Conservation (phyloP, 2,113 vertebrate genomes). For the Oceanodroma tethys region DNA sequence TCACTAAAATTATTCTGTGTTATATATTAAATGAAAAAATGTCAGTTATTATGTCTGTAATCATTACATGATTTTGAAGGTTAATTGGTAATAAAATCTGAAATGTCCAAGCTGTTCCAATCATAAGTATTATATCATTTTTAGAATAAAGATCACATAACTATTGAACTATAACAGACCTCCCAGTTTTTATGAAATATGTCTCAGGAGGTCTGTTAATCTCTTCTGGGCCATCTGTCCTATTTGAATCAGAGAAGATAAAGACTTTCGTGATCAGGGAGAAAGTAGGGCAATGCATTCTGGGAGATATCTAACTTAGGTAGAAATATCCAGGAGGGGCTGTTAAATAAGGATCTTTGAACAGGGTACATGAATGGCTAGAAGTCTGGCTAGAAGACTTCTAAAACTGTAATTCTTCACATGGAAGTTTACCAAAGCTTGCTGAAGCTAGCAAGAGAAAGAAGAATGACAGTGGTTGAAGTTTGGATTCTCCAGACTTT, state of each 20-base stretch:
- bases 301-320: background rate
- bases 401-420: background rate
- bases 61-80: slow-evolving; percentile 57
- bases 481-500: background rate
- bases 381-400: background rate
- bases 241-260: slow-evolving; percentile 10
- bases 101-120: slow-evolving; percentile 59
- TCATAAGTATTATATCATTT: slow-evolving; percentile 44
- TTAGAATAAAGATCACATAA: slow-evolving; percentile 59
- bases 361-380: background rate
- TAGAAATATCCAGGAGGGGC: background rate
- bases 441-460: background rate
- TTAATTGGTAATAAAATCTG: slow-evolving; percentile 59
- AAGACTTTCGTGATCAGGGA: background rate
- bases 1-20: background rate
- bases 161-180: slow-evolving; percentile 42
- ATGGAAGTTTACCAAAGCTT: background rate
- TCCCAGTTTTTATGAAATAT: slow-evolving; percentile 34
- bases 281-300: slow-evolving; percentile 18
- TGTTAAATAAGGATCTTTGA: slow-evolving; percentile 26
- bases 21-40: background rate
- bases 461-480: background rate
- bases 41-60: background rate
- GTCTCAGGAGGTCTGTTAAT: slow-evolving; percentile 47
- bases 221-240: slow-evolving; percentile 53